phyloP scores from a whole-genome alignment of 2,113 vertebrate genomes.

The Corythornis madagascariensis region DNA sequence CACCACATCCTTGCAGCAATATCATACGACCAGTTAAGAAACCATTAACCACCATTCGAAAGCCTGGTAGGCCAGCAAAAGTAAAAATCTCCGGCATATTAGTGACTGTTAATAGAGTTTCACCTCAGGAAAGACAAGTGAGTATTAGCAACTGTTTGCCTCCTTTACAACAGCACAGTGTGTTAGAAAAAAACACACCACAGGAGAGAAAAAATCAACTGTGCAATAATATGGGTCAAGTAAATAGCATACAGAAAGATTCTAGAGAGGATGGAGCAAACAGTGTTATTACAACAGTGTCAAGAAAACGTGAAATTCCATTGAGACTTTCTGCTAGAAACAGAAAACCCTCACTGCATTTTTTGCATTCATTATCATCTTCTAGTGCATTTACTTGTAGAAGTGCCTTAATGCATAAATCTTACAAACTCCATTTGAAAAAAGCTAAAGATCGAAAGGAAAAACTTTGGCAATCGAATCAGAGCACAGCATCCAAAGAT shows the following conservation, averaged over 20 bases:
- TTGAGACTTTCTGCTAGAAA: conserved; percentile 86
- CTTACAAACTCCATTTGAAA: conserved; percentile 84
- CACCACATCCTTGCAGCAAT: conserved; percentile 78
- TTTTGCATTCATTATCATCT: conserved; percentile 86
- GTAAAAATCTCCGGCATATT: conserved; percentile 95
- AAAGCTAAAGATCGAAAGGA: conserved; percentile 76
- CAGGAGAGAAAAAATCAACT: conserved; percentile 46
- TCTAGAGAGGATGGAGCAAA: conserved; percentile 22
- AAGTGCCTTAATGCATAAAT: conserved; percentile 84
- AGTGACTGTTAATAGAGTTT: conserved; percentile 86
- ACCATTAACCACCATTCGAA: conserved; percentile 78
- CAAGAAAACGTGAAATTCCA: conserved; percentile 64
- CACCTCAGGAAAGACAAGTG: conserved; percentile 89
- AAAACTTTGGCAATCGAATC: conserved; percentile 71
- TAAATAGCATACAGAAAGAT: conserved; percentile 18
- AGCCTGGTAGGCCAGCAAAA: conserved; percentile 92
- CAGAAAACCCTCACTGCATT: conserved; percentile 85
- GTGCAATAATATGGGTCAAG: conserved; percentile 20
- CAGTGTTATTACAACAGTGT: not conserved
- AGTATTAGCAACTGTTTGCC: conserved; percentile 81
- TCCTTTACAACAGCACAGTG: conserved; percentile 69
- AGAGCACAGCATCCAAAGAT: conserved; percentile 68
- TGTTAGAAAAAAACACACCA: conserved; percentile 46
- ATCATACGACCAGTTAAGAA: conserved; percentile 79
- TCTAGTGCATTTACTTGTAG: conserved; percentile 84